phyloP scores from a whole-genome alignment of 2,888 invertebrate species.

The Drosophila gaucha region DNA sequence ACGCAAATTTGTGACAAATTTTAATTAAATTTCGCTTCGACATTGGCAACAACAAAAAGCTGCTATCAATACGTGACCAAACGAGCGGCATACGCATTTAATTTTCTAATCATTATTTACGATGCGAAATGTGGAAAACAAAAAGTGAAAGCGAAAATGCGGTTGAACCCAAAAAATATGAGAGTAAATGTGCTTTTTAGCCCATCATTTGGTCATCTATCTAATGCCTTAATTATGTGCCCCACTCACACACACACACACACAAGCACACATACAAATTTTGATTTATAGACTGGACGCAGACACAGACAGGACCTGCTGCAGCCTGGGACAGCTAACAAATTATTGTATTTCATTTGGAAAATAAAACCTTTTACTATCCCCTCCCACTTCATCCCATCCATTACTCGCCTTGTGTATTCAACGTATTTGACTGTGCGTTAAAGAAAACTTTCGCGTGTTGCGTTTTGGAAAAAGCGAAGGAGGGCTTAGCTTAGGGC shows the following conservation, averaged over 20 bases:
- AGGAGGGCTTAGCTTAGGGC: not conserved
- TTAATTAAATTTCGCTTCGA: slow-evolving; percentile 37
- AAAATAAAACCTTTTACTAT: slow-evolving; percentile 5
- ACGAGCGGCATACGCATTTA: slow-evolving; percentile 43
- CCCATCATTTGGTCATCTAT: slow-evolving; percentile 18
- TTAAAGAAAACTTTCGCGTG: slow-evolving; percentile 41
- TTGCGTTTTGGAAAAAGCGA: not conserved
- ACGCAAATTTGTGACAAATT: slow-evolving; percentile 24
- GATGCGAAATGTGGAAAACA: slow-evolving; percentile 1
- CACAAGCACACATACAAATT: slow-evolving; percentile 19
- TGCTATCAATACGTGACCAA: slow-evolving; percentile 37
- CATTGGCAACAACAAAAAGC: not conserved
- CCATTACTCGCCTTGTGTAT: slow-evolving; percentile 5
- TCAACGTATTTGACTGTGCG: slow-evolving; percentile 12
- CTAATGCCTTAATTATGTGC: slow-evolving; percentile 64
- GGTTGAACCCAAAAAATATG: slow-evolving; percentile 2
- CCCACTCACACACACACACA: slow-evolving; percentile 6
- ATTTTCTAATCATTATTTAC: slow-evolving; percentile 69
- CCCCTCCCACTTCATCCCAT: slow-evolving; percentile 12
- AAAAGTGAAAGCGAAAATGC: not conserved
- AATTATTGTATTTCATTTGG: slow-evolving; percentile 48
- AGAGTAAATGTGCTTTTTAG: slow-evolving; percentile 16
- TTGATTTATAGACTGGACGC: slow-evolving; percentile 54
- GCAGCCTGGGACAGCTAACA: slow-evolving; percentile 34
- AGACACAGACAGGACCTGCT: slow-evolving; percentile 6